A percentile compares a stretch with the other conserved stretches of the same genome.
These are phyloP conservation scores for Dryobates pubescens DNA, from an alignment of 2,797 vertebrate species.

Conservation along the genomic window DNA sequence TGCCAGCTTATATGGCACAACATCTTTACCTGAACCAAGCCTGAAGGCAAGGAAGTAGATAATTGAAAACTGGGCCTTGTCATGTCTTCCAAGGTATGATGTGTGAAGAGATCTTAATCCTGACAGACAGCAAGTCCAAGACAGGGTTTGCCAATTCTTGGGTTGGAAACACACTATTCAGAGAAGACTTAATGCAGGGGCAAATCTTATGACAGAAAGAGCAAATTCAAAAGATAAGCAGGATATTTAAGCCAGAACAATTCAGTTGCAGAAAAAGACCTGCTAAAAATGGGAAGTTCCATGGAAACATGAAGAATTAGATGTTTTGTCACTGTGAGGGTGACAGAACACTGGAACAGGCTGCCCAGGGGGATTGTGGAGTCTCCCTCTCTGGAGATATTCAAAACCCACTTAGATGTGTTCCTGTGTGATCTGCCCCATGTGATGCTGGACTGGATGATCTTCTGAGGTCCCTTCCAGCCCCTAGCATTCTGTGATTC, in stretches of 20 bases:
- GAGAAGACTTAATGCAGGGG: background rate
- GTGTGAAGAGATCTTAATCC: background rate
- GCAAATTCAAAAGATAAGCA: background rate
- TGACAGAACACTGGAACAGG: too few relatives aligned
- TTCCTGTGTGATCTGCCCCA: too few relatives aligned
- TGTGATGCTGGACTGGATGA: too few relatives aligned
- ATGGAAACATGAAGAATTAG: too few relatives aligned
- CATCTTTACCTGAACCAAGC: background rate
- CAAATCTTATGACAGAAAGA: background rate
- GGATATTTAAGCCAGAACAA: background rate
- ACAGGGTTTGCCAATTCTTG: background rate
- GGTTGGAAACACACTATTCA: constrained; percentile 9
- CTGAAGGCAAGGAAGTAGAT: background rate
- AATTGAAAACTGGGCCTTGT: background rate
- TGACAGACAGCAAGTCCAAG: background rate
- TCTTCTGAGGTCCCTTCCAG: too few relatives aligned
- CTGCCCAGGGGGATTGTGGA: too few relatives aligned
- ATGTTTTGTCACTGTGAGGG: too few relatives aligned
- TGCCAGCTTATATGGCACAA: background rate
- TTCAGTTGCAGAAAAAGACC: background rate
- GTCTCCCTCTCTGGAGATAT: too few relatives aligned
- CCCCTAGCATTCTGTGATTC: too few relatives aligned
- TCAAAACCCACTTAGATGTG: too few relatives aligned
- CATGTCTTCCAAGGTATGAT: background rate
- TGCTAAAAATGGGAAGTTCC: background rate